Evolutionary conservation across 2,113 vertebrate genomes (phyloP).

Genomic region (Bujurquina vittata): DNA sequence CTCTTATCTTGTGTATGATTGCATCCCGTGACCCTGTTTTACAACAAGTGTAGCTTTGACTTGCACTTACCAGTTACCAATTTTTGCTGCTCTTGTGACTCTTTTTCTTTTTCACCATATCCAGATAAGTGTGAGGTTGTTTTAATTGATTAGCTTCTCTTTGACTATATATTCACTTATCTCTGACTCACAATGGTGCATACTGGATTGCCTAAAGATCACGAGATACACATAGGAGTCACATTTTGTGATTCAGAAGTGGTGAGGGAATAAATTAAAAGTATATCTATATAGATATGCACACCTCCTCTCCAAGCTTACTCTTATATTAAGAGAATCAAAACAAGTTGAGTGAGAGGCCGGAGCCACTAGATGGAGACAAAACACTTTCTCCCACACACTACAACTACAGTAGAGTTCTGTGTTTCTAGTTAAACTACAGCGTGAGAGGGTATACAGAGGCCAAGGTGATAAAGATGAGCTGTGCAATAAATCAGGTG

Average conservation of each 20-base stretch:
- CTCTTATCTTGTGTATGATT: not conserved
- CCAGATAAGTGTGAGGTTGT: not conserved
- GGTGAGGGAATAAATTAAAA: not conserved
- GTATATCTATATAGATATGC: not conserved
- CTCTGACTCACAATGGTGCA: not conserved
- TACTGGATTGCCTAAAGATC: not conserved
- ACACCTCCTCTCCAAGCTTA: not conserved
- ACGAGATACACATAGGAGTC: not conserved
- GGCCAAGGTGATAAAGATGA: constrained; percentile 52
- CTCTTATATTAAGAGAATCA: too few species aligned
- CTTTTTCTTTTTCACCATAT: not conserved
- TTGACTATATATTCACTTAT: not conserved
- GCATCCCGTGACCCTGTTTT: not conserved
- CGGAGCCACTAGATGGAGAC: constrained; percentile 12
- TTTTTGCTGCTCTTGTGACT: not conserved
- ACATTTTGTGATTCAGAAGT: not conserved
- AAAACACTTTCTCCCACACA: not conserved
- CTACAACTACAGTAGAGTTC: not conserved
- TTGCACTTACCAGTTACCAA: not conserved
- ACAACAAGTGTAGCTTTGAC: fast-evolving
- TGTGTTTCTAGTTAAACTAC: constrained; percentile 30
- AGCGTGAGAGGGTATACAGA: constrained; percentile 34
- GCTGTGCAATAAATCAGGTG: constrained; percentile 39
- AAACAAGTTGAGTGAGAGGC: not conserved
- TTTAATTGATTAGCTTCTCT: not conserved